These are phyloP conservation scores for Esox masquinongy DNA, from an alignment of 2,797 vertebrate species.

Conservation along the genomic window DNA sequence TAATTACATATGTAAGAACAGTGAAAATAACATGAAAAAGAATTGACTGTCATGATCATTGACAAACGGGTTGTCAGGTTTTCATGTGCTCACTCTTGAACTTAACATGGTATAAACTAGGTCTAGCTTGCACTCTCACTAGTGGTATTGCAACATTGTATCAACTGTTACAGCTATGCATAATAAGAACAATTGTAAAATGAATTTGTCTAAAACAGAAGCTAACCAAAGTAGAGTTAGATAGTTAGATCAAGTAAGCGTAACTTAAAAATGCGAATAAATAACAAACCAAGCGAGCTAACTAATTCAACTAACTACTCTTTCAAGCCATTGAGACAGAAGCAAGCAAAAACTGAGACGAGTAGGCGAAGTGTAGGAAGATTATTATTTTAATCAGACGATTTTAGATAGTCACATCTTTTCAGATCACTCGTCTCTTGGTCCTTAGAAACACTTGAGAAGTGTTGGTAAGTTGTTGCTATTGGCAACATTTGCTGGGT, in stretches of 20 bases:
- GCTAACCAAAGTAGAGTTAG: not conserved
- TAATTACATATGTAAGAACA: not conserved
- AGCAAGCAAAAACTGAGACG: not conserved
- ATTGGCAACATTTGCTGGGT: constrained; percentile 46
- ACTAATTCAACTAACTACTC: not conserved
- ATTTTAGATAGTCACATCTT: not conserved
- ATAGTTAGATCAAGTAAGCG: not conserved
- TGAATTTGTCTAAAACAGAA: not conserved
- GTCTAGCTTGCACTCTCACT: not conserved
- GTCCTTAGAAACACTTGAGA: not conserved
- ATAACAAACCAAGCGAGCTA: not conserved
- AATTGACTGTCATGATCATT: not conserved
- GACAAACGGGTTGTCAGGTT: not conserved
- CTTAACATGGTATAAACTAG: not conserved
- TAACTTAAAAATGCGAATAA: not conserved
- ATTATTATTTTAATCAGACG: too few species aligned
- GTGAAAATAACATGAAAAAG: not conserved
- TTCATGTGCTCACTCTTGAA: not conserved
- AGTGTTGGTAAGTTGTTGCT: constrained; percentile 36
- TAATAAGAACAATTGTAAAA: not conserved
- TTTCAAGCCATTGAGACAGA: not conserved
- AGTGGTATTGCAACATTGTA: not conserved
- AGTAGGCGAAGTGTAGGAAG: not conserved
- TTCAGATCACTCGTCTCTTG: not conserved
- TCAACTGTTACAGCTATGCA: not conserved